Conservation (phyloP, 2,113 vertebrate species). For the Otus sunia region DNA sequence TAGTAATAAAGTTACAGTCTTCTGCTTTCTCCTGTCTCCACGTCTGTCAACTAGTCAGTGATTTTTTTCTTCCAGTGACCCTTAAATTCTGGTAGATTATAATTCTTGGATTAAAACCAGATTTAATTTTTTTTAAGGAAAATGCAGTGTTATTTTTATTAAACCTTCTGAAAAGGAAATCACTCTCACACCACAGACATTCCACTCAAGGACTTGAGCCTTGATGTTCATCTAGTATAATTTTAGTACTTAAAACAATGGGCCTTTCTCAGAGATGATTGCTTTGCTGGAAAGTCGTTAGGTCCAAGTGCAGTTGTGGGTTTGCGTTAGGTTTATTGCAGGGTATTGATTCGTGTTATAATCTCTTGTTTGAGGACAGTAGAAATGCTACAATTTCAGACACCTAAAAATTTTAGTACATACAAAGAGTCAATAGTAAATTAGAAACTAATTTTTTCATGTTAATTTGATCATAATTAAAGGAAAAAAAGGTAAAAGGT, state of each 20-base stretch:
- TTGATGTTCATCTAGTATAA: neutral
- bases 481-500: neutral
- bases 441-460: conserved; percentile 1
- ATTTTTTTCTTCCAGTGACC: neutral
- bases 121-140: neutral
- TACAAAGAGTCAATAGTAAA: neutral
- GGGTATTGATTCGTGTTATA: neutral
- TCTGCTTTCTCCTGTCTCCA: neutral
- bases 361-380: neutral
- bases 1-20: neutral
- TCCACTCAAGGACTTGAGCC: neutral
- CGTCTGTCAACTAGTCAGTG: neutral
- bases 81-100: neutral
- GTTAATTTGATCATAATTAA: neutral
- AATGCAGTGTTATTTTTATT: neutral
- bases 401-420: neutral
- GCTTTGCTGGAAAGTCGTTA: neutral
- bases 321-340: conserved; percentile 2
- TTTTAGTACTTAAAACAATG: neutral
- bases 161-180: neutral
- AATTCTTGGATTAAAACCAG: neutral
- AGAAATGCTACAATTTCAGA: neutral
- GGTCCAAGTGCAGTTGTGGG: neutral
- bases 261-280: neutral
- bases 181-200: accelerated